Conservation (phyloP, 2,888 invertebrate genomes). For the Drosophila paracracens region DNA sequence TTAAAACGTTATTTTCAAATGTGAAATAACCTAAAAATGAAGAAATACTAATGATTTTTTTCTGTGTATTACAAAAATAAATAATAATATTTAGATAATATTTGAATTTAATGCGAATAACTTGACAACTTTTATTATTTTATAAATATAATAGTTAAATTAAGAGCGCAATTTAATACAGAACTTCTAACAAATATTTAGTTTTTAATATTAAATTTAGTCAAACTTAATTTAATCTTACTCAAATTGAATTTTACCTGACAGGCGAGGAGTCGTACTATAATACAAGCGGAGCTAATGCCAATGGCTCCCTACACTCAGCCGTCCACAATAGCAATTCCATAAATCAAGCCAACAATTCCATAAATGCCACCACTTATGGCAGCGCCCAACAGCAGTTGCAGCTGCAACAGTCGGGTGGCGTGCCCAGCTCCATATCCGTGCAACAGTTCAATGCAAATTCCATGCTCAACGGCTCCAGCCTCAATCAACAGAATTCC, state of each 20-base stretch:
- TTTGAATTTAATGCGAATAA: no score
- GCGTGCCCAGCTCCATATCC: slow-evolving; percentile 84
- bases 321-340: slow-evolving; percentile 84
- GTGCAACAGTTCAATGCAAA: slow-evolving; percentile 84
- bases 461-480: slow-evolving; percentile 72
- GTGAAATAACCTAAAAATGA: not conserved
- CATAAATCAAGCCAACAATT: slow-evolving; percentile 81
- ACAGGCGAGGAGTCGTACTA: slow-evolving; percentile 84
- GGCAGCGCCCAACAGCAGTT: slow-evolving; percentile 75
- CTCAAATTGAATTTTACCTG: not conserved
- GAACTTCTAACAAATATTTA: not conserved
- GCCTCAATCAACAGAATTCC: slow-evolving; percentile 69
- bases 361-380: slow-evolving; percentile 81
- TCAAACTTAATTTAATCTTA: not conserved
- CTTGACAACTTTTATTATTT: no score
- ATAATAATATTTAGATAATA: not conserved
- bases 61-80: not conserved
- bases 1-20: not conserved
- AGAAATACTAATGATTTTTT: not conserved
- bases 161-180: not conserved
- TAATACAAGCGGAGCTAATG: slow-evolving; percentile 79
- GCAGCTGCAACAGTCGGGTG: slow-evolving; percentile 57
- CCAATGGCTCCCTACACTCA: slow-evolving; percentile 83
- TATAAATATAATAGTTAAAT: no score
- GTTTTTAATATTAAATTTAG: not conserved